A percentile compares a stretch with the other conserved stretches of the same genome.
These are phyloP conservation scores for Dasysyrphus albostriatus DNA, from an alignment of 2,888 invertebrate genomes.

Conservation along the genomic window DNA sequence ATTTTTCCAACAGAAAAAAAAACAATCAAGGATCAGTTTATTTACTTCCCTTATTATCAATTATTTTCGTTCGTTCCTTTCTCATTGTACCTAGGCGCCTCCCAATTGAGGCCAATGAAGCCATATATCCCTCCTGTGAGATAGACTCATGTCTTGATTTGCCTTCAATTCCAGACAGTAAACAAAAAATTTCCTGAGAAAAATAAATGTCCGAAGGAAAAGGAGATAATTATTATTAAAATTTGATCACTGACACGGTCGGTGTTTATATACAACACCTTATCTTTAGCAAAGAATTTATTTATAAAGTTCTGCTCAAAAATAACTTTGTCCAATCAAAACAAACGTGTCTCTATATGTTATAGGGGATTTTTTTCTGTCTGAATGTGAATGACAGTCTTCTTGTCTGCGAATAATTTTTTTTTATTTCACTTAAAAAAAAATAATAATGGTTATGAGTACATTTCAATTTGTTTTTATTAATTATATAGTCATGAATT, in stretches of 20 bases:
- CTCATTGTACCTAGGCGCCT: slow-evolving; percentile 13
- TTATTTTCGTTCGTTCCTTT: not conserved
- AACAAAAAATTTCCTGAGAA: slow-evolving; percentile 53
- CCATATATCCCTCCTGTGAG: not conserved
- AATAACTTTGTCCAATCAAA: slow-evolving; percentile 54
- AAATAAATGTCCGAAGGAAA: slow-evolving; percentile 24
- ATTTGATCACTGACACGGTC: slow-evolving; percentile 7
- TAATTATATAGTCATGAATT: no score
- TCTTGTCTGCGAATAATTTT: no score
- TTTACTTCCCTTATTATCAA: slow-evolving; percentile 11
- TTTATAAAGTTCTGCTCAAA: slow-evolving; percentile 56
- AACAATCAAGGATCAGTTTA: slow-evolving; percentile 17
- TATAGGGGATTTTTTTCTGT: not conserved
- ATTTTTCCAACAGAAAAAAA: not conserved
- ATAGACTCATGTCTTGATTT: not conserved
- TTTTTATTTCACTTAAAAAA: no score
- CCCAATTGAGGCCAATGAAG: slow-evolving; percentile 53
- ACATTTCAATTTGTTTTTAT: no score
- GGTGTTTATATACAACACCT: not conserved
- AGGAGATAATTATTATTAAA: slow-evolving; percentile 34
- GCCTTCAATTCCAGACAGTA: slow-evolving; percentile 61
- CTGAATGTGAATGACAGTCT: not conserved
- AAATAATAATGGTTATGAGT: no score
- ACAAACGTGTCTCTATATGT: slow-evolving; percentile 1
- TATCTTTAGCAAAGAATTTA: slow-evolving; percentile 44